Conservation (phyloP, 2,888 invertebrate genomes). For the Latheticus oryzae region DNA sequence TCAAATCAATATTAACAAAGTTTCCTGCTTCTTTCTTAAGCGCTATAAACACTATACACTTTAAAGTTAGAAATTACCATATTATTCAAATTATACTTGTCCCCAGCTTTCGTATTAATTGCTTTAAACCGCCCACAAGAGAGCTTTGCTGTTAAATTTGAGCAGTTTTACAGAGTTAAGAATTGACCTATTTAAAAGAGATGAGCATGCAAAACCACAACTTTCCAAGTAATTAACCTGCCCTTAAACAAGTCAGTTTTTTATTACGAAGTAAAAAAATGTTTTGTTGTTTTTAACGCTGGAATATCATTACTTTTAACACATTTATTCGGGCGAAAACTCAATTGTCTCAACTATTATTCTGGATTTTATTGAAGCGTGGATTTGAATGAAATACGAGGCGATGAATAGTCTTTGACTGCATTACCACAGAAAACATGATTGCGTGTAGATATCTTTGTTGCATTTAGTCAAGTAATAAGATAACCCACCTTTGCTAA, state of each 20-base stretch:
- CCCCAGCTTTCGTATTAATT: slow-evolving; percentile 25
- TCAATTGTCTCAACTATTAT: no score
- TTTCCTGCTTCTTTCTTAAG: no score
- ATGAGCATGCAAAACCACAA: slow-evolving; percentile 18
- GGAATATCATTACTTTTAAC: no score
- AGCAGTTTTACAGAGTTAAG: slow-evolving; percentile 16
- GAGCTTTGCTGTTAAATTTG: slow-evolving; percentile 15
- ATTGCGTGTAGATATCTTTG: slow-evolving; percentile 42
- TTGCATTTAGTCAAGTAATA: slow-evolving; percentile 41
- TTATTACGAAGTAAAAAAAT: no score
- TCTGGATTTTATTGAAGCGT: slow-evolving; percentile 11
- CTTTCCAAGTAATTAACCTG: slow-evolving; percentile 16
- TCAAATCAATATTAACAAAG: no score
- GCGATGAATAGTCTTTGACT: slow-evolving; percentile 15
- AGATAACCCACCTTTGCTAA: slow-evolving; percentile 44
- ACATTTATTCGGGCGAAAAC: no score
- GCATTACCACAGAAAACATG: slow-evolving; percentile 37
- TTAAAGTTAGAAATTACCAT: slow-evolving; percentile 24
- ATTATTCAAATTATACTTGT: slow-evolving; percentile 31
- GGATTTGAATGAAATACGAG: slow-evolving; percentile 15
- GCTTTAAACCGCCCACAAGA: slow-evolving; percentile 25
- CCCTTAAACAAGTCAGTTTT: no score
- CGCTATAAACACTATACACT: slow-evolving; percentile 16
- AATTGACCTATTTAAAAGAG: slow-evolving; percentile 21
- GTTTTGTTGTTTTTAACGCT: no score